Conservation (phyloP, 2,888 invertebrate species). For the Leptopilina myrica region DNA sequence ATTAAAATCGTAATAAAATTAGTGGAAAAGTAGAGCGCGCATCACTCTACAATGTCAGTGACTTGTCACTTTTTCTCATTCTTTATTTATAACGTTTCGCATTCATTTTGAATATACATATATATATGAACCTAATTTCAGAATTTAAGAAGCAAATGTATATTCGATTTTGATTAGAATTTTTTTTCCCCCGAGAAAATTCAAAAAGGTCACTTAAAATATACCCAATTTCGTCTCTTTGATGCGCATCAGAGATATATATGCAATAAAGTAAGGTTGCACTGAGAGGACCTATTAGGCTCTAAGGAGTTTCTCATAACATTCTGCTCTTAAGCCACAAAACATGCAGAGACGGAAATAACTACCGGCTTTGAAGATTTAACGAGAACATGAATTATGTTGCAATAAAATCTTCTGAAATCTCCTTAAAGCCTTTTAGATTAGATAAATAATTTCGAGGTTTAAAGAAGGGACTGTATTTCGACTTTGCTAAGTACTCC, state of each 20-base stretch:
- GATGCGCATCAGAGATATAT: not conserved
- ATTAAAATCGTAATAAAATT: constrained; percentile 24
- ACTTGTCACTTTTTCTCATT: not conserved
- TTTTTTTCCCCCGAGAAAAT: not conserved
- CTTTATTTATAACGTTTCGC: not conserved
- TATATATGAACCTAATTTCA: too few relatives aligned
- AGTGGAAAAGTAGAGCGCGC: constrained; percentile 12
- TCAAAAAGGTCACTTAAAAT: not conserved
- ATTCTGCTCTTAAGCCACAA: not conserved
- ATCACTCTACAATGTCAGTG: constrained; percentile 11
- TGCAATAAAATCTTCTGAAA: not conserved
- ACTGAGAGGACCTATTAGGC: constrained; percentile 15
- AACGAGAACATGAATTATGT: constrained; percentile 9
- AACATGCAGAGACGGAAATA: constrained; percentile 17
- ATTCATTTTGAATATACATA: too few relatives aligned
- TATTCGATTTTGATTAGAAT: too few relatives aligned
- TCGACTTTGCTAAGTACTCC: not conserved
- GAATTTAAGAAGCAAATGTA: too few relatives aligned
- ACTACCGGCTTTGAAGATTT: constrained; percentile 14
- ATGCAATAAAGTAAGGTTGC: not conserved
- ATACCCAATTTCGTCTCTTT: not conserved
- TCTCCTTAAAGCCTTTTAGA: constrained; percentile 1
- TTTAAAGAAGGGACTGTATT: not conserved
- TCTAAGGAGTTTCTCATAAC: constrained; percentile 10
- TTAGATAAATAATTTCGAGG: not conserved